Percentiles rank a stretch among this genome's conserved stretches.
Conservation (phyloP, 2,888 invertebrate genomes). For the Embidobia sp. region DNA sequence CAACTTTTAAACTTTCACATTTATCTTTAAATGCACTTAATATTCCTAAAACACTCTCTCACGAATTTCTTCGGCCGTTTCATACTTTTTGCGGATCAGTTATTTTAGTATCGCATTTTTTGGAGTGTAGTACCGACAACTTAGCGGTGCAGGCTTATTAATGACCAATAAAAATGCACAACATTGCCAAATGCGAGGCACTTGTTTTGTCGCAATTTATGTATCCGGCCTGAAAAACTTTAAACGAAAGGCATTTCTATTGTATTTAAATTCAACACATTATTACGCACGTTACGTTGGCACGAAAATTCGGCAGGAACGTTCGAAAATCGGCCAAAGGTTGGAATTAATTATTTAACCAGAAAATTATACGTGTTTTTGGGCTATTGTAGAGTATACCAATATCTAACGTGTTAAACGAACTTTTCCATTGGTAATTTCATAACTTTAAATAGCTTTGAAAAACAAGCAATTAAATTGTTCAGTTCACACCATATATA, state of each 20-base stretch:
- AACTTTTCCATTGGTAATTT: too few relatives aligned
- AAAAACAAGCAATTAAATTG: too few relatives aligned
- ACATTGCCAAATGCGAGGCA: conserved; percentile 39
- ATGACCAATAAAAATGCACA: conserved; percentile 54
- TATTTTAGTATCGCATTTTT: conserved; percentile 46
- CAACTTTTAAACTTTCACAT: conserved; percentile 24
- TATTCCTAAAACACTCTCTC: conserved; percentile 21
- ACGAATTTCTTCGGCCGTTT: conserved; percentile 21
- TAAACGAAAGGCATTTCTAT: conserved; percentile 43
- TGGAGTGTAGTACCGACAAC: conserved; percentile 21
- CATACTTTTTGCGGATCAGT: conserved; percentile 41
- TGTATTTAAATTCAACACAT: conserved; percentile 42
- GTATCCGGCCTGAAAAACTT: conserved; percentile 47
- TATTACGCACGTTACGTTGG: conserved; percentile 18
- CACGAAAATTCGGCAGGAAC: neutral
- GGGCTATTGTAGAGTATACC: too few relatives aligned
- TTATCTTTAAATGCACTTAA: conserved; percentile 14
- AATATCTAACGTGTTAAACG: too few relatives aligned
- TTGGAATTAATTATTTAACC: too few relatives aligned
- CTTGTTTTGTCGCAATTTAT: conserved; percentile 53
- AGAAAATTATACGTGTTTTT: too few relatives aligned
- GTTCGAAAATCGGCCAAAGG: too few relatives aligned
- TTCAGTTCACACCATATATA: too few relatives aligned
- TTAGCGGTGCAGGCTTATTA: conserved; percentile 37
- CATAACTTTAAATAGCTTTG: too few relatives aligned